A percentile compares a stretch with the other conserved stretches of the same genome.
Conservation (phyloP, 2,888 invertebrate species). For the Himalopsyche tibetana region DNA sequence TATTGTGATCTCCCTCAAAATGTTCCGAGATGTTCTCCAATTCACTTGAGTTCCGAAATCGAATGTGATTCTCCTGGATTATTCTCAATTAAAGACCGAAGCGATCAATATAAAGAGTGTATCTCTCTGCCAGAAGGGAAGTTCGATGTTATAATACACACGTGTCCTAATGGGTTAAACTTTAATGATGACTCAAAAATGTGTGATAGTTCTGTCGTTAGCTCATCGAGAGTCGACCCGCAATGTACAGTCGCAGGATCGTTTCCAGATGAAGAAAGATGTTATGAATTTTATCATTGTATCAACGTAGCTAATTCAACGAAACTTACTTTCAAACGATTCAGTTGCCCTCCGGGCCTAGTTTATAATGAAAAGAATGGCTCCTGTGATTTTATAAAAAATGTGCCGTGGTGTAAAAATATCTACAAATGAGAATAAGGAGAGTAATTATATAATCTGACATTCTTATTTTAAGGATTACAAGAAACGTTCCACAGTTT, state of each 20-base stretch:
- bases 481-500: too few relatives aligned
- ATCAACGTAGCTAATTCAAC: conserved; percentile 12
- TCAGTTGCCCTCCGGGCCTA: conserved; percentile 61
- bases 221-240: conserved; percentile 8
- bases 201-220: conserved; percentile 56
- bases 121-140: conserved; percentile 37
- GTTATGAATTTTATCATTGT: conserved; percentile 64
- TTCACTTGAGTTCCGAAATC: conserved; percentile 24
- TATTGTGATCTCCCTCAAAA: conserved; percentile 68
- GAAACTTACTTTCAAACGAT: conserved; percentile 51
- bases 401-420: conserved; percentile 60
- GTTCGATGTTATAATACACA: conserved; percentile 63
- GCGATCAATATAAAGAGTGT: conserved; percentile 67
- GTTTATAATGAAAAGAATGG: conserved; percentile 61
- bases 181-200: conserved; percentile 57
- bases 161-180: conserved; percentile 63
- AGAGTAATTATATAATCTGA: too few relatives aligned
- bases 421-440: conserved; percentile 41
- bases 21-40: conserved; percentile 68
- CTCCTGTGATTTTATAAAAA: conserved; percentile 62
- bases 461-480: too few relatives aligned
- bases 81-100: conserved; percentile 66
- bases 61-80: conserved; percentile 67
- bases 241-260: conserved; percentile 62
- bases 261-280: conserved; percentile 60